Base-by-base conservation (phyloP, 2,113 vertebrate species). In the Leucopsar rothschildi region DNA sequence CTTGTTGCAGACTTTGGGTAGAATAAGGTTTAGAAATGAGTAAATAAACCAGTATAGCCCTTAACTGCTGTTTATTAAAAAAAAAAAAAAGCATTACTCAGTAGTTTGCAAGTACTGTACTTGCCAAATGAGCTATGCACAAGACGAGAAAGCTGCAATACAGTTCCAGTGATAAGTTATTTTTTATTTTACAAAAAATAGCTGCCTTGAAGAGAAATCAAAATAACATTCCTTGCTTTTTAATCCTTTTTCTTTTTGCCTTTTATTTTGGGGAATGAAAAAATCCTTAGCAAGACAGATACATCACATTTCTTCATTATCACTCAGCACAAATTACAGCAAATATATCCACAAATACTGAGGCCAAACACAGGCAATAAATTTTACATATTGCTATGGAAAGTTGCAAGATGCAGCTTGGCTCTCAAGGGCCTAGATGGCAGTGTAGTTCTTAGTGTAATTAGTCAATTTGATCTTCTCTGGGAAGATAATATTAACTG, bases 401-500 rank as follows among this genome's bases (percentile, higher is more conserved):
- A 96, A 86, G 52, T 76, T 77, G 29, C 55, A 88, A 94, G 39
- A 21, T 86, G 64, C 31, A 88, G 69, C 50, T 93, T 4, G 5
- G 56, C 56, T 93, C 80, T 93, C 64, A 63, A 69, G 37, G 31
- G 57, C 59, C 98, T 98, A 99, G 93, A 99, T 98, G 78, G 98
- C 98, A 52, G 98, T 98, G 94, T 96, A 98, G 96, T 98, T 98
- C 93, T 97, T 98, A 91, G 97, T 97, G 95, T 99, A 98, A 97
- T 98, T 98, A 93, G 98, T 97, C 96, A 99, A 97, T 96, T 98
- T 98, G 93, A 98, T 98, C 97, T 99, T 99, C 96, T 99, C 99
- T 3, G 99, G 99, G 93, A 99, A 98, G 93, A 99, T 99, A 96
- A 99, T 98, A 95, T 99, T 99, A 69, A 99, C 98, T 0, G 99